Conservation (phyloP, 1,140 invertebrate species). For the Colletes gigas region DNA sequence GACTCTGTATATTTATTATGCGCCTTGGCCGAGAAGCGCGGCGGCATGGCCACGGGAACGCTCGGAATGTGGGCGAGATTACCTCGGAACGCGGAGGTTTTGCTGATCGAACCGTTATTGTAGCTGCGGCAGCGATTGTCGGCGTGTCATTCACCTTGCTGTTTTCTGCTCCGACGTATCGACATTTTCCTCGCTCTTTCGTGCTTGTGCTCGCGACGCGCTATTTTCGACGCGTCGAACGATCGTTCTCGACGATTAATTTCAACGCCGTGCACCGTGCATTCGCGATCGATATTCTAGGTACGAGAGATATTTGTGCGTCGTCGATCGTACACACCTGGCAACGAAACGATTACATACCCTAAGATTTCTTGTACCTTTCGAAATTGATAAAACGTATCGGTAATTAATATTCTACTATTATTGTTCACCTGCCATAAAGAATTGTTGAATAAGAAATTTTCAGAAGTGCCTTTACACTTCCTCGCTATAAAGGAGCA, state of each 20-base stretch:
- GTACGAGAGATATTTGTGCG: background rate
- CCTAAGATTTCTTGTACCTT: no score
- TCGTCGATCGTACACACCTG: no score
- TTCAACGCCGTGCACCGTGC: background rate
- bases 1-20: constrained; percentile 15
- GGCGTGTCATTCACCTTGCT: constrained; percentile 42
- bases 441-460: no score
- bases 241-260: constrained; percentile 19
- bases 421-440: no score
- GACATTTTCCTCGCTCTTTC: constrained; percentile 39
- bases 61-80: constrained; percentile 37
- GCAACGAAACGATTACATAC: no score
- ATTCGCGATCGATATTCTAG: constrained; percentile 6
- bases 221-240: constrained; percentile 16
- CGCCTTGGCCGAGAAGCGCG: background rate
- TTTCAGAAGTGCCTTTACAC: background rate
- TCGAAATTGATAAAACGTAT: no score
- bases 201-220: background rate
- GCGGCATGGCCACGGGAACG: background rate
- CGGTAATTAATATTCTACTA: no score
- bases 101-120: constrained; percentile 45
- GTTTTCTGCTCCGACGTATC: constrained; percentile 40
- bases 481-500: no score
- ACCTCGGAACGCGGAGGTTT: constrained; percentile 30
- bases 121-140: constrained; percentile 31